Percentiles rank a stretch among this genome's conserved stretches.
Evolutionary conservation across 1,140 invertebrate genomes (phyloP).

Genomic region (Brachionus angularis): DNA sequence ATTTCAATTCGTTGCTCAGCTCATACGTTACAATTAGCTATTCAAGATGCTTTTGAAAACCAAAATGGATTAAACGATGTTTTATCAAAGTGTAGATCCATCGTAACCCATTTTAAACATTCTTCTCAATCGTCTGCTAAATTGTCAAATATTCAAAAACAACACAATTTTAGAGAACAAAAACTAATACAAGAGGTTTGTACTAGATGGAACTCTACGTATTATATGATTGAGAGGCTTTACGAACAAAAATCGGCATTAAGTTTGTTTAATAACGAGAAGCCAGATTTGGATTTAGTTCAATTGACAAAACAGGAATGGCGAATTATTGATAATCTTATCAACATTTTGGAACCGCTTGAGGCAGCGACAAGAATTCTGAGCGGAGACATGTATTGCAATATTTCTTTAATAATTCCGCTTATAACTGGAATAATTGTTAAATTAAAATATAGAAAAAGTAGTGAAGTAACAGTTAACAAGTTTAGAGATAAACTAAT

Average conservation of each 20-base stretch:
- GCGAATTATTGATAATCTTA: slow-evolving; percentile 3
- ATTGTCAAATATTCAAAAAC: no score
- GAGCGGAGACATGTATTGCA: background rate
- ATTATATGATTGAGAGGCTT: slow-evolving; percentile 7
- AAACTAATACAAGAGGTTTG: slow-evolving; percentile 12
- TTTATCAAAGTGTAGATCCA: slow-evolving; percentile 1
- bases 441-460: background rate
- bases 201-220: slow-evolving; percentile 13
- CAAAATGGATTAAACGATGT: background rate
- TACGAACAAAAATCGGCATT: background rate
- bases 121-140: no score
- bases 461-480: slow-evolving; percentile 2
- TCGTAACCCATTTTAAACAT: no score
- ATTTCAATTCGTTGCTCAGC: slow-evolving; percentile 5
- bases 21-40: slow-evolving; percentile 20
- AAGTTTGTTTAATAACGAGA: background rate
- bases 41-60: slow-evolving; percentile 12
- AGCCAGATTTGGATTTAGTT: background rate
- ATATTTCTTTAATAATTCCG: slow-evolving; percentile 7
- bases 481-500: background rate
- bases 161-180: no score
- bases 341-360: slow-evolving; percentile 2
- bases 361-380: slow-evolving; percentile 13
- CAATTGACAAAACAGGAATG: slow-evolving; percentile 5
- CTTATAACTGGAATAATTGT: slow-evolving; percentile 6